phyloP scores from a whole-genome alignment of 2,797 vertebrate genomes.

The Syncerus caffer region DNA sequence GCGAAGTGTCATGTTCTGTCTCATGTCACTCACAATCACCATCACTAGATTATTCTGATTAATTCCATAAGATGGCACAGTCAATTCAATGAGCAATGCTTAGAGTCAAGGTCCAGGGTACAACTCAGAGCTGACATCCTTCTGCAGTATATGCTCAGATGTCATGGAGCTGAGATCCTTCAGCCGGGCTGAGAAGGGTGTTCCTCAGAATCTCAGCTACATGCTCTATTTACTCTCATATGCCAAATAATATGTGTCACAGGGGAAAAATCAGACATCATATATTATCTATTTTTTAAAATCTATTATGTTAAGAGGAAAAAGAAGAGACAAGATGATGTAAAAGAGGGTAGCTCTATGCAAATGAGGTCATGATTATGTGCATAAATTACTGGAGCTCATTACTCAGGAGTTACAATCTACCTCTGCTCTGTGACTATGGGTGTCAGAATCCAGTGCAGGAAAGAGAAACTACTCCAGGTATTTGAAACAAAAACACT shows the following conservation, averaged over 20 bases:
- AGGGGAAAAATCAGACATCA: neutral
- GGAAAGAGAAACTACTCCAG: neutral
- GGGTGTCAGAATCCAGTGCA: too few species aligned
- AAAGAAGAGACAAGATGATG: neutral
- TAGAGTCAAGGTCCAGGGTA: neutral
- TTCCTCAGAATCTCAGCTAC: neutral
- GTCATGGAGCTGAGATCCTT: neutral
- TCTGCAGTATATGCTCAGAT: neutral
- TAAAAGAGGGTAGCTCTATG: neutral
- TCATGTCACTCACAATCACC: neutral
- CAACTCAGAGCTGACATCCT: neutral
- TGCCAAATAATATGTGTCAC: neutral
- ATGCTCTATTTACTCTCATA: neutral
- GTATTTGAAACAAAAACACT: neutral
- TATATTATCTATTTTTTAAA: neutral
- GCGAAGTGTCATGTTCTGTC: neutral
- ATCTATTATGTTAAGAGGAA: neutral
- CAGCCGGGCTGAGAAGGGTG: neutral
- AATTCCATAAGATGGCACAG: neutral
- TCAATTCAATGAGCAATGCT: neutral
- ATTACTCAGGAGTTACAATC: neutral
- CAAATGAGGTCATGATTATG: neutral
- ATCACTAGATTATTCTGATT: neutral
- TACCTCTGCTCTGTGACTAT: neutral
- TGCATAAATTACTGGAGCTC: neutral